Evolutionary conservation across 2,797 vertebrate species (phyloP).

Genomic region (Morelia viridis): DNA sequence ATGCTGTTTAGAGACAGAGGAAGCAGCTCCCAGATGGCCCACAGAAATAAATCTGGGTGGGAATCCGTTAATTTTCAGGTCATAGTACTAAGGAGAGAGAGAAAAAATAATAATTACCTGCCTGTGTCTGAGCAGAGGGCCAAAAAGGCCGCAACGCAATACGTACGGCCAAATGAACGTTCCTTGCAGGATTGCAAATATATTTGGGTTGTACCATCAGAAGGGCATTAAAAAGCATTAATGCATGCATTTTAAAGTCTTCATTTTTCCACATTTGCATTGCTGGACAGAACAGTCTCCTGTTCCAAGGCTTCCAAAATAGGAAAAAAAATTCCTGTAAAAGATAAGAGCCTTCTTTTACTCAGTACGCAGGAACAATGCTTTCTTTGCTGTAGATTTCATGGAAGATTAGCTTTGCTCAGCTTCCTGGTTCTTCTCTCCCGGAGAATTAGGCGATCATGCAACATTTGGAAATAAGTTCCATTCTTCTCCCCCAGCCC

Average conservation of each 20-base stretch:
- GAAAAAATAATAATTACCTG: not conserved
- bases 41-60: not conserved
- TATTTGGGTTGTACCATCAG: slow-evolving; percentile 13
- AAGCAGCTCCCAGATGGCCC: not conserved
- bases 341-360: slow-evolving; percentile 23
- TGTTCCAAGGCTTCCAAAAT: not conserved
- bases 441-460: not conserved
- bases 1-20: not conserved
- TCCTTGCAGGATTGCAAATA: not conserved
- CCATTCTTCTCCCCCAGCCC: not conserved
- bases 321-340: not conserved
- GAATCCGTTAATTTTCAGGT: not conserved
- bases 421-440: not conserved
- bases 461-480: not conserved
- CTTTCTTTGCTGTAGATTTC: slow-evolving; percentile 19
- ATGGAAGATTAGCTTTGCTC: slow-evolving; percentile 3
- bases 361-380: slow-evolving; percentile 11
- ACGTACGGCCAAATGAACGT: not conserved
- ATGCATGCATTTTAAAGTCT: not conserved
- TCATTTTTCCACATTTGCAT: slow-evolving; percentile 16
- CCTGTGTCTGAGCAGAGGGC: not conserved
- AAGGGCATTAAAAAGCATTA: slow-evolving; percentile 4
- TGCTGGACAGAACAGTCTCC: not conserved
- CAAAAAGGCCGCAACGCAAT: not conserved
- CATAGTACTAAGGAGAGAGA: not conserved